These are phyloP conservation scores for Pseudomyrmex cubaensis DNA, from an alignment of 1,140 invertebrate species.

Conservation along the genomic window DNA sequence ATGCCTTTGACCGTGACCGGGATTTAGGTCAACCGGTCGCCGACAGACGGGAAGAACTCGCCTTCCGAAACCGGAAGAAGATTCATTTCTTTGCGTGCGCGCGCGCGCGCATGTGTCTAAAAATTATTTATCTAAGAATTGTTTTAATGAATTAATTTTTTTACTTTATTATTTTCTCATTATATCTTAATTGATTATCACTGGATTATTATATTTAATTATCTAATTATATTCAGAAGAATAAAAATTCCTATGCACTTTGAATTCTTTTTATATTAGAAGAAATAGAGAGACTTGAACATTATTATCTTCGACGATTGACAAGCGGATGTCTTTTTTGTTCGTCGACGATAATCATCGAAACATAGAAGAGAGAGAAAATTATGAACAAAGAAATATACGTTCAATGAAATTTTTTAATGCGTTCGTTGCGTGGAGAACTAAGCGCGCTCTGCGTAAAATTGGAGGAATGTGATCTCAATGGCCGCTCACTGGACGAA, in stretches of 20 bases:
- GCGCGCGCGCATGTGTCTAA: background rate
- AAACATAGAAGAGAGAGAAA: background rate
- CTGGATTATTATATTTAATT: background rate
- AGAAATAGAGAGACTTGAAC: background rate
- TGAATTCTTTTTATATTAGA: background rate
- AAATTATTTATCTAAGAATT: conserved; percentile 14
- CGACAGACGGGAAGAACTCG: conserved; percentile 82
- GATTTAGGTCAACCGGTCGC: conserved; percentile 86
- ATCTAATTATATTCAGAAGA: background rate
- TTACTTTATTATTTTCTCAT: too few species aligned
- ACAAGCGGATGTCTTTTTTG: conserved; percentile 61
- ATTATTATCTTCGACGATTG: conserved; percentile 50
- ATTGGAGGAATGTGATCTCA: background rate
- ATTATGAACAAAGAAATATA: background rate
- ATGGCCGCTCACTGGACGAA: background rate
- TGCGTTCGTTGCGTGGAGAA: background rate
- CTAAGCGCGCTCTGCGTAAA: conserved; percentile 23
- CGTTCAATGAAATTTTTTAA: conserved; percentile 30
- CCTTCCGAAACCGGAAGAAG: conserved; percentile 34
- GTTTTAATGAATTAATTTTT: too few species aligned
- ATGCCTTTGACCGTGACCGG: conserved; percentile 82
- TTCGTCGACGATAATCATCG: background rate
- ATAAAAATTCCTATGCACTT: background rate
- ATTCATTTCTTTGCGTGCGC: background rate
- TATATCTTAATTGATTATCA: too few species aligned